Percentiles rank a stretch among this genome's conserved stretches.
These are phyloP conservation scores for Ornithoptera priamus DNA, from an alignment of 2,888 invertebrate genomes.

Conservation along the genomic window DNA sequence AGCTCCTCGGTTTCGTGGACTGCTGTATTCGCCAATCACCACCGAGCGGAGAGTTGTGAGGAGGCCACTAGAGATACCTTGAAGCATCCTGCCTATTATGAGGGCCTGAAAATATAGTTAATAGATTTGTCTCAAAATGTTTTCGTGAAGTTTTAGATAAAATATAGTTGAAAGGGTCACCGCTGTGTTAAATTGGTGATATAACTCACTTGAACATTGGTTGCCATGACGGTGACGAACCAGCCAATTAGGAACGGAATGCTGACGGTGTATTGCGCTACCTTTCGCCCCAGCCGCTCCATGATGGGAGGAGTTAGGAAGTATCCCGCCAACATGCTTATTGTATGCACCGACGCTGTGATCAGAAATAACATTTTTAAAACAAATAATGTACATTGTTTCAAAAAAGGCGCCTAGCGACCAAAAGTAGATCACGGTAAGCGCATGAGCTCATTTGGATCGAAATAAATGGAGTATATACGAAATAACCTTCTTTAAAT, in stretches of 20 bases:
- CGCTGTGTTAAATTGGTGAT: too few species aligned
- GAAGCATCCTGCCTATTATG: slow-evolving; percentile 52
- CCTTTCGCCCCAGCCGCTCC: slow-evolving; percentile 69
- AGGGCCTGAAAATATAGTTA: neutral
- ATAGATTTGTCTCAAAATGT: neutral
- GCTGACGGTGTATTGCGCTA: slow-evolving; percentile 59
- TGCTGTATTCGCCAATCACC: slow-evolving; percentile 79
- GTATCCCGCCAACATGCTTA: slow-evolving; percentile 41
- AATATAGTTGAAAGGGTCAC: too few species aligned
- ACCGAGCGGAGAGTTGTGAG: slow-evolving; percentile 68
- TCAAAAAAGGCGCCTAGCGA: too few species aligned
- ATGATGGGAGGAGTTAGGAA: slow-evolving; percentile 49
- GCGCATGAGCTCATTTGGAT: too few species aligned
- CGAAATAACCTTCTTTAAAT: too few species aligned
- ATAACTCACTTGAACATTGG: slow-evolving; percentile 43
- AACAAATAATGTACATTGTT: too few species aligned
- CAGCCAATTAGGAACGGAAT: slow-evolving; percentile 70
- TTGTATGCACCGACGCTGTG: slow-evolving; percentile 39
- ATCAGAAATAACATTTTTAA: neutral
- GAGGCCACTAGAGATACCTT: slow-evolving; percentile 76
- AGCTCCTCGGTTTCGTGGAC: slow-evolving; percentile 81
- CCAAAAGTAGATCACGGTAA: too few species aligned
- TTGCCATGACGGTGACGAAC: slow-evolving; percentile 63
- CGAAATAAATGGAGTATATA: too few species aligned
- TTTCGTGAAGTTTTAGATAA: too few species aligned